Evolutionary conservation across 2,113 vertebrate species (phyloP).

Genomic region (Aplodontia rufa): DNA sequence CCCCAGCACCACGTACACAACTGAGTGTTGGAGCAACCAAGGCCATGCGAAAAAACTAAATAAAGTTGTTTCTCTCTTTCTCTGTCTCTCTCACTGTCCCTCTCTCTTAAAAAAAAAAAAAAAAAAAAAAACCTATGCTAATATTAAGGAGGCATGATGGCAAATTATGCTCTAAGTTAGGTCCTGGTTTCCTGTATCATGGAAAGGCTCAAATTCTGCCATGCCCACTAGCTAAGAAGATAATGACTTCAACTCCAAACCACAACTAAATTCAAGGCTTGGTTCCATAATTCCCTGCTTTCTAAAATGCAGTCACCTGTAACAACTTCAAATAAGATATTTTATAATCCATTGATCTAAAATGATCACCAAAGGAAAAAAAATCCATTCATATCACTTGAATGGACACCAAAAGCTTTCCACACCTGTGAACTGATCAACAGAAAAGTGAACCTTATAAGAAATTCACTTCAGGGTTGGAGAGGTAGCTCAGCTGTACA

Average conservation of each 20-base stretch:
- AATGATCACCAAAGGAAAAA: conserved; percentile 35
- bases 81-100: too few relatives aligned
- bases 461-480: too few relatives aligned
- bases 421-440: conserved; percentile 30
- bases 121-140: neutral
- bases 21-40: too few relatives aligned
- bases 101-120: too few relatives aligned
- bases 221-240: neutral
- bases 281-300: neutral
- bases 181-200: neutral
- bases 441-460: conserved; percentile 20
- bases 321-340: conserved; percentile 28
- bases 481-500: too few relatives aligned
- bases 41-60: too few relatives aligned
- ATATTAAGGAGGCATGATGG: neutral
- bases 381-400: conserved; percentile 33
- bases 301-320: conserved; percentile 45
- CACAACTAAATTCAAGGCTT: conserved; percentile 47
- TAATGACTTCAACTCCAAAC: neutral
- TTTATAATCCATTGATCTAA: conserved; percentile 26
- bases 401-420: conserved; percentile 31
- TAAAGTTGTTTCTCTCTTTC: too few relatives aligned
- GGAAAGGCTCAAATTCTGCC: conserved; percentile 30
- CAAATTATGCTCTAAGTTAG: neutral
- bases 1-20: too few relatives aligned